Percentiles rank a stretch among this genome's conserved stretches.
These are phyloP conservation scores for Hoplias malabaricus DNA, from an alignment of 2,113 vertebrate genomes.

Conservation along the genomic window DNA sequence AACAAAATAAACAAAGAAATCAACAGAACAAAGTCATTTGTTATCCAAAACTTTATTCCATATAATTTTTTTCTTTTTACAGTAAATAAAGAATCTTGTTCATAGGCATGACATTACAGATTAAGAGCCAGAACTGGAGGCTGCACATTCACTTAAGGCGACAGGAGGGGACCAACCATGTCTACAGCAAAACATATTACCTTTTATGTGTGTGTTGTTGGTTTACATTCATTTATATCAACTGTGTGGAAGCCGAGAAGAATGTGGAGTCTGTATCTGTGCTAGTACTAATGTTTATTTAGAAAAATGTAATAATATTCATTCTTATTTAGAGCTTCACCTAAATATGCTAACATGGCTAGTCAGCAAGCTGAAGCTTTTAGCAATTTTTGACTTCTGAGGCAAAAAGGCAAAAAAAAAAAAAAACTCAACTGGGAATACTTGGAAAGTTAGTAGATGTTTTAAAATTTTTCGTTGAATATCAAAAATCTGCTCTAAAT, in stretches of 20 bases:
- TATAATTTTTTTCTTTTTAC: conserved; percentile 39
- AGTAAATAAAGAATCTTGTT: conserved; percentile 57
- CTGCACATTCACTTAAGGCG: conserved; percentile 47
- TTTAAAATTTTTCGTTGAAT: no score
- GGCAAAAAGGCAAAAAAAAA: no score
- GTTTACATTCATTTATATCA: conserved; percentile 1
- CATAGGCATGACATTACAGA: conserved; percentile 53
- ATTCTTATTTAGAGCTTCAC: not conserved
- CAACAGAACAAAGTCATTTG: not conserved
- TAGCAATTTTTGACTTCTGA: no score
- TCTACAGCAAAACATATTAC: not conserved
- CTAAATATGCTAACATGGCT: not conserved
- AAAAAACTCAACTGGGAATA: no score
- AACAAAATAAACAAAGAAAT: not conserved
- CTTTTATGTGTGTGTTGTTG: no score
- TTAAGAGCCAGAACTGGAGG: conserved; percentile 52
- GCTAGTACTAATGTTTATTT: no score
- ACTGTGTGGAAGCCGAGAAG: not conserved
- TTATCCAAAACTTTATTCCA: conserved; percentile 62
- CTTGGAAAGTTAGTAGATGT: no score
- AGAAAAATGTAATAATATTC: no score
- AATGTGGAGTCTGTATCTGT: not conserved
- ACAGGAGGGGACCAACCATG: not conserved
- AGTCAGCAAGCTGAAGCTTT: not conserved
- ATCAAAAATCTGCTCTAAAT: no score